Conservation (phyloP, 2,797 vertebrate species). For the Mormyrops attenuatus region DNA sequence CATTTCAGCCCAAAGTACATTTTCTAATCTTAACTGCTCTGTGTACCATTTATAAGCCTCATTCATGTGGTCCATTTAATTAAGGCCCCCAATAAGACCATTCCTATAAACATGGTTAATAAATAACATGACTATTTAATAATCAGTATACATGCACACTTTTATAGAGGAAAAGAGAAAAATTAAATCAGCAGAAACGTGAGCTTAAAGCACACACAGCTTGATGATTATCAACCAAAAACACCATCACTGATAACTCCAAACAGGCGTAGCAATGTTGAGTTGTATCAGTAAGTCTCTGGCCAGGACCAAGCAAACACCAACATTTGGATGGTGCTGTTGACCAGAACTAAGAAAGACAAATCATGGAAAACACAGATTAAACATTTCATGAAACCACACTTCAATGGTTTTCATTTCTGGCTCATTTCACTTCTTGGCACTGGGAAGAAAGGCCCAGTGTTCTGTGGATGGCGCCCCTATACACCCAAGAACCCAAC, state of each 20-base stretch:
- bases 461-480: neutral
- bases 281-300: neutral
- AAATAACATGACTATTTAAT: neutral
- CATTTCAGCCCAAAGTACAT: neutral
- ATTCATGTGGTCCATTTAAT: neutral
- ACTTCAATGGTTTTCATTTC: conserved; percentile 17
- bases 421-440: conserved; percentile 19
- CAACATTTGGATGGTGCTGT: neutral
- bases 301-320: neutral
- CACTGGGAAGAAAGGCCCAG: neutral
- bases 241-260: neutral
- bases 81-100: neutral
- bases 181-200: neutral
- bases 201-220: neutral
- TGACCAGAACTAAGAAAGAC: neutral
- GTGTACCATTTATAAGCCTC: neutral
- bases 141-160: neutral
- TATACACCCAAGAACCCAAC: neutral
- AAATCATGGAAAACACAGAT: neutral
- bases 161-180: neutral
- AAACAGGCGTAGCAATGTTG: neutral
- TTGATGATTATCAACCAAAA: neutral
- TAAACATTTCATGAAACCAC: neutral
- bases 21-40: conserved; percentile 6
- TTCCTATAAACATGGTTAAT: neutral